phyloP scores from a whole-genome alignment of 1,140 invertebrate genomes.

The Megalopta genalis region DNA sequence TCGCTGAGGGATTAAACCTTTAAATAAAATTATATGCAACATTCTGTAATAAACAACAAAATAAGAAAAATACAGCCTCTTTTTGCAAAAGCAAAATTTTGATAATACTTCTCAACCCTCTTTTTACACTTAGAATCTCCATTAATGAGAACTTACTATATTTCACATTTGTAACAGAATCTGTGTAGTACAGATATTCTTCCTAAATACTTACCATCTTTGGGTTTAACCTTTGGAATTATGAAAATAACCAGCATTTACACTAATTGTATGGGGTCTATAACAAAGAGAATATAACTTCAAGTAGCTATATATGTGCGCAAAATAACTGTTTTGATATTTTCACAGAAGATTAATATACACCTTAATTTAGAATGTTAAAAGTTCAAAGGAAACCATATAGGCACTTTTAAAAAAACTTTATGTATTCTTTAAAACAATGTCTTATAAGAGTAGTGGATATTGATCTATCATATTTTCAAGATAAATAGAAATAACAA shows the following conservation, averaged over 20 bases:
- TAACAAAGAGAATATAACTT: slow-evolving; percentile 80
- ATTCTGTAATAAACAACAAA: background rate
- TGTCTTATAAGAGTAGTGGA: background rate
- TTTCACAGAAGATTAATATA: background rate
- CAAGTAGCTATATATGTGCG: slow-evolving; percentile 67
- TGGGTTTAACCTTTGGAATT: slow-evolving; percentile 78
- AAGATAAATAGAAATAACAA: background rate
- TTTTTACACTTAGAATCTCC: background rate
- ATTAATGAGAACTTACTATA: slow-evolving; percentile 9
- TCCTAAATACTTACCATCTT: slow-evolving; percentile 78
- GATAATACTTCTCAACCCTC: background rate
- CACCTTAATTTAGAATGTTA: slow-evolving; percentile 11
- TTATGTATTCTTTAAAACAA: background rate
- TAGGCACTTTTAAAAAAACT: background rate
- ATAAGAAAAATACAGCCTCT: background rate
- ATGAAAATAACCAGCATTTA: slow-evolving; percentile 80
- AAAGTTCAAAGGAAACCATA: slow-evolving; percentile 22
- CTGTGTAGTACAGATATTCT: slow-evolving; percentile 67
- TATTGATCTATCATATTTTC: background rate
- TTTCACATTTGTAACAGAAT: slow-evolving; percentile 43
- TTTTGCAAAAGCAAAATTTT: background rate
- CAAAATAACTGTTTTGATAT: slow-evolving; percentile 27
- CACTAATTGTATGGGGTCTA: slow-evolving; percentile 79
- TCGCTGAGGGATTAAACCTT: background rate
- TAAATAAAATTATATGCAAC: background rate